A percentile compares a stretch with the other conserved stretches of the same genome.
These are phyloP conservation scores for Gobiocypris rarus DNA, from an alignment of 2,113 vertebrate genomes.

Conservation along the genomic window DNA sequence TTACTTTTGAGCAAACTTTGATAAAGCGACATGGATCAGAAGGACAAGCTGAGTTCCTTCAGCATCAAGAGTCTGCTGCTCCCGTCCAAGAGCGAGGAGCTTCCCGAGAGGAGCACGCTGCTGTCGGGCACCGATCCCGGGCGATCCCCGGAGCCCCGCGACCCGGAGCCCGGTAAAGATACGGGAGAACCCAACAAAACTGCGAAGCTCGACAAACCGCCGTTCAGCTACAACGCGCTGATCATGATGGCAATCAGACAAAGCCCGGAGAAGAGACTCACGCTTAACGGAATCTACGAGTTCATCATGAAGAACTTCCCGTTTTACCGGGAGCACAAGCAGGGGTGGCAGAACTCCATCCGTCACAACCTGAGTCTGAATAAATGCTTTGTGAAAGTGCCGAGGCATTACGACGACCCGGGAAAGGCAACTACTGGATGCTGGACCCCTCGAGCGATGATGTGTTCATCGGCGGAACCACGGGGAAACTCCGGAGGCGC, in stretches of 20 bases:
- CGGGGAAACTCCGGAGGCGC: conserved; percentile 80
- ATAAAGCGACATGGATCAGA: conserved; percentile 74
- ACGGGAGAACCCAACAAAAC: conserved; percentile 59
- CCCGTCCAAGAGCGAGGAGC: conserved; percentile 71
- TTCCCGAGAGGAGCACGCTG: conserved; percentile 57
- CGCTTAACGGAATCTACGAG: conserved; percentile 70
- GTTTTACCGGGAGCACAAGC: conserved; percentile 82
- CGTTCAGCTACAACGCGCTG: conserved; percentile 75
- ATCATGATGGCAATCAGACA: conserved; percentile 85
- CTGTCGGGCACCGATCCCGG: conserved; percentile 65
- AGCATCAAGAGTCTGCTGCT: conserved; percentile 82
- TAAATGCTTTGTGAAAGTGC: conserved; percentile 83
- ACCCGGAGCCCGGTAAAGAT: conserved; percentile 56
- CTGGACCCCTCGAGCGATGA: conserved; percentile 1
- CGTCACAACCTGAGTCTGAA: conserved; percentile 83
- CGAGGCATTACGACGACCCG: conserved; percentile 82
- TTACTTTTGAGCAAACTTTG: background rate
- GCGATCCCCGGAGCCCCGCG: conserved; percentile 63
- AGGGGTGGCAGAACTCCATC: conserved; percentile 60
- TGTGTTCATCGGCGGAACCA: conserved; percentile 76
- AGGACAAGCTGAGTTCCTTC: conserved; percentile 79
- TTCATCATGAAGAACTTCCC: conserved; percentile 85
- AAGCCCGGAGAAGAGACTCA: conserved; percentile 77
- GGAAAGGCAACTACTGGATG: conserved; percentile 78
- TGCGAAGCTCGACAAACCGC: conserved; percentile 67